phyloP scores from a whole-genome alignment of 2,113 vertebrate genomes.

The Physeter macrocephalus region DNA sequence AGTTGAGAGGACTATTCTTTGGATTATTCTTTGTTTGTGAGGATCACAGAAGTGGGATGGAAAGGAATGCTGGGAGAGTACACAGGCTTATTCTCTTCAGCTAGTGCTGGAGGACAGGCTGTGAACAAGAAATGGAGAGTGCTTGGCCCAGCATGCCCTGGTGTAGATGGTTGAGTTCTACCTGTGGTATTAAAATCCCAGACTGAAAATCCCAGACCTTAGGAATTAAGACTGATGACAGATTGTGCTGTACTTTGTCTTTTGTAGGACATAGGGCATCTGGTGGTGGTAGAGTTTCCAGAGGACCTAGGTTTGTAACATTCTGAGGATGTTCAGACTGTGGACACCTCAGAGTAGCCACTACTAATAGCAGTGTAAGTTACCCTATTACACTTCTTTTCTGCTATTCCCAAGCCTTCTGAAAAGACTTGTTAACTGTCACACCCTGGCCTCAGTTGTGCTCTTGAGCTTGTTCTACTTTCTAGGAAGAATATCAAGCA shows the following conservation, averaged over 20 bases:
- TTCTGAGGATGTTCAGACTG: background rate
- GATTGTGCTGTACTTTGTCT: background rate
- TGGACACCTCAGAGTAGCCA: background rate
- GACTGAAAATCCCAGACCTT: slow-evolving; percentile 24
- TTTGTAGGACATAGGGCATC: background rate
- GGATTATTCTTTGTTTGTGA: background rate
- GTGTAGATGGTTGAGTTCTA: background rate
- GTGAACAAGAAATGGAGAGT: background rate
- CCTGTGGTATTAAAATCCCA: slow-evolving; percentile 2
- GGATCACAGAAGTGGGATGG: background rate
- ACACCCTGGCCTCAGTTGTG: background rate
- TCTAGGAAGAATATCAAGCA: background rate
- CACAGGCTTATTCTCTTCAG: background rate
- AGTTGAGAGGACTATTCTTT: background rate
- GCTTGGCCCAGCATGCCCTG: background rate
- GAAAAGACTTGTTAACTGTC: background rate
- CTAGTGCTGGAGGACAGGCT: background rate
- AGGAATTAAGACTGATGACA: background rate
- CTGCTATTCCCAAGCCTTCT: background rate
- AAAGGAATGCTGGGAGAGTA: background rate
- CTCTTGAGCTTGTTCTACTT: background rate
- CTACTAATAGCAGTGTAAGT: background rate
- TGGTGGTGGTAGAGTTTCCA: background rate
- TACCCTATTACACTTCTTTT: background rate
- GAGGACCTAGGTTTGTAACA: background rate